Evolutionary conservation across 2,888 invertebrate species (phyloP).

Genomic region (Chrysotoxum bicinctum): DNA sequence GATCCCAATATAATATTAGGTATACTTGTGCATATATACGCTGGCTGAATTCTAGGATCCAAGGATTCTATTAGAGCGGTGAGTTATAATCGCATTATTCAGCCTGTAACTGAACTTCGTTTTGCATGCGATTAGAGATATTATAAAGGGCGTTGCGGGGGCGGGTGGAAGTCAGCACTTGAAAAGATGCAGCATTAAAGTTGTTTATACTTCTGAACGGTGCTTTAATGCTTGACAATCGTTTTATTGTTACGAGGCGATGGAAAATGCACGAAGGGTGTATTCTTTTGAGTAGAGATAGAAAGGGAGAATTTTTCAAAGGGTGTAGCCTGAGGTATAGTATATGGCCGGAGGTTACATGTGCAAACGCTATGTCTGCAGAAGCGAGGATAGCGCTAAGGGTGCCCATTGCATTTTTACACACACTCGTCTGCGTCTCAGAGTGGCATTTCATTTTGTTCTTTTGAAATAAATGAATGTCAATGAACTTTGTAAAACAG

Average conservation of each 20-base stretch:
- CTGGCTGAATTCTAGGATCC: neutral
- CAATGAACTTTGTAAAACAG: conserved; percentile 41
- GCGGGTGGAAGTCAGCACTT: conserved; percentile 29
- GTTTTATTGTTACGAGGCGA: conserved; percentile 30
- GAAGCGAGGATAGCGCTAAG: conserved; percentile 20
- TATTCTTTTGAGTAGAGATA: conserved; percentile 1
- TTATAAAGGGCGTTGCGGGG: neutral
- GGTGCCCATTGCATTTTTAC: conserved; percentile 30
- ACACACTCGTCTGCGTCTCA: conserved; percentile 16
- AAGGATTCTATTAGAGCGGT: conserved; percentile 65
- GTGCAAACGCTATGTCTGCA: conserved; percentile 49
- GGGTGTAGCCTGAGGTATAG: conserved; percentile 18
- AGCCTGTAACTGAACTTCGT: conserved; percentile 68
- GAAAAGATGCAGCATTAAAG: conserved; percentile 47
- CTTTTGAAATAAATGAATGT: conserved; percentile 6
- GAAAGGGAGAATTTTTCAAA: conserved; percentile 5
- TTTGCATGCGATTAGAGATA: conserved; percentile 60
- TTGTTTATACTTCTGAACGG: conserved; percentile 26
- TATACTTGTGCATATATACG: neutral
- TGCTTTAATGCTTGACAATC: conserved; percentile 56
- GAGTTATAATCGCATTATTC: conserved; percentile 71
- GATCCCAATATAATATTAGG: conserved; percentile 20
- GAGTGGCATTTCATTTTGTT: neutral
- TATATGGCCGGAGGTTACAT: conserved; percentile 37
- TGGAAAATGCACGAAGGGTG: conserved; percentile 17